A percentile compares a stretch with the other conserved stretches of the same genome.
These are phyloP conservation scores for Hemichromis elongatus DNA, from an alignment of 2,113 vertebrate genomes.

Conservation along the genomic window DNA sequence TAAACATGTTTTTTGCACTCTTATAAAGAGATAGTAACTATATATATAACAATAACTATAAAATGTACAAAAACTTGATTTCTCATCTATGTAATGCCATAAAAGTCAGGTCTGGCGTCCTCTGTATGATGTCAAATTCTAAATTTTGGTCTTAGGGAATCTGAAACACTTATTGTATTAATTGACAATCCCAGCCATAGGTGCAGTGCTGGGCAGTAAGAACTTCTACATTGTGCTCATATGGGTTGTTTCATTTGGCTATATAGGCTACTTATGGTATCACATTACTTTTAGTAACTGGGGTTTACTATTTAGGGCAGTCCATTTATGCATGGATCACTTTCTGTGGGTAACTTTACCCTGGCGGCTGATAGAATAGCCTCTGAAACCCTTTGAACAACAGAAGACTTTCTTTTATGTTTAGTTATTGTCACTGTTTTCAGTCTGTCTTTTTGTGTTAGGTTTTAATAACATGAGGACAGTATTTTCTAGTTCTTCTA, in stretches of 20 bases:
- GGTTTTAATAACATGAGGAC: not conserved
- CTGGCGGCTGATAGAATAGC: not conserved
- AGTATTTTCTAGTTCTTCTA: not conserved
- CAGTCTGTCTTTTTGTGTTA: not conserved
- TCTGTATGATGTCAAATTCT: not conserved
- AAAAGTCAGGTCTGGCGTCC: not conserved
- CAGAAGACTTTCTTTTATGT: not conserved
- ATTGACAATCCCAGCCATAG: not conserved
- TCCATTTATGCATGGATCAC: not conserved
- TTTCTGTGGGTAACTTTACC: not conserved
- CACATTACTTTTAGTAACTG: not conserved
- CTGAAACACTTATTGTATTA: not conserved
- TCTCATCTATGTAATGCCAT: not conserved
- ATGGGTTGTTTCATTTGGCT: not conserved
- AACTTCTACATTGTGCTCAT: not conserved
- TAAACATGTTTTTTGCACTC: not conserved
- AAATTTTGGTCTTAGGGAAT: not conserved
- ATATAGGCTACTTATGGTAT: not conserved
- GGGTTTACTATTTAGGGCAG: not conserved
- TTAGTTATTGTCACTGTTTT: not conserved
- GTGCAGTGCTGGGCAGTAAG: rapidly evolving
- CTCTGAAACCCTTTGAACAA: not conserved
- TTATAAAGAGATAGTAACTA: not conserved
- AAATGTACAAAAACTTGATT: not conserved
- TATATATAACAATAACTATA: not conserved